Base-by-base conservation (phyloP, 35 echinoderm and acorn worm genomes). In the Anneissia japonica region DNA sequence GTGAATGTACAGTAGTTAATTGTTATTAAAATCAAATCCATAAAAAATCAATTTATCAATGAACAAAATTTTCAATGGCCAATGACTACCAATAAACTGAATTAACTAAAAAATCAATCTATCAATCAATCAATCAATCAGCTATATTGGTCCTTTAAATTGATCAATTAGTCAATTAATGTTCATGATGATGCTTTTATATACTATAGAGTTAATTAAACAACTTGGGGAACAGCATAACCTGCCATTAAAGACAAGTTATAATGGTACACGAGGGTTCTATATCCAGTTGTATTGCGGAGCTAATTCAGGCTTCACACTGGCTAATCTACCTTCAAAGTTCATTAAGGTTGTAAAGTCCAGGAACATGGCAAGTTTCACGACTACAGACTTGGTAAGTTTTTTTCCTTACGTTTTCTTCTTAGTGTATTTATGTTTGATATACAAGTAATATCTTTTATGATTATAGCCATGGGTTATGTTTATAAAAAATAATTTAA, bases 341-440 rank as follows among this genome's bases (percentile, higher is more conserved):
- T 97, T 93, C 74, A 75, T 91, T n/a, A 97, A 97, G 46, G 95
- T 93, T 21, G 82, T 93, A 31, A 97, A 79, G 40, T 26, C 91
- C 28, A 91, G 88, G 41, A 97, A 87, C 76, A 91, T 82, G 0
- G 39, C 91, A 17, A 97, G 88, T 46, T 97, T 90, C 82, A 97
- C 95, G 34, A 93, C 95, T 26, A 35, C 82, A 7, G 95, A 97
- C 79, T 79, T 97, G 91, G 95, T 97, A 91, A 41, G 95, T 81
- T 0, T 21, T 21, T 38, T 23, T 0, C n/a, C n/a, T n/a, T n/a
- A n/a, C n/a, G n/a, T n/a, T n/a, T n/a, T n/a, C n/a, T n/a, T n/a
- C n/a, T n/a, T n/a, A n/a, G n/a, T n/a, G n/a, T n/a, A n/a, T n/a
- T 19, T 77, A 31, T 77, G 12, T 77, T 12, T 16, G 31, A 77